These are phyloP conservation scores for Connochaetes taurinus DNA, from an alignment of 2,113 vertebrate genomes.

Conservation along the genomic window DNA sequence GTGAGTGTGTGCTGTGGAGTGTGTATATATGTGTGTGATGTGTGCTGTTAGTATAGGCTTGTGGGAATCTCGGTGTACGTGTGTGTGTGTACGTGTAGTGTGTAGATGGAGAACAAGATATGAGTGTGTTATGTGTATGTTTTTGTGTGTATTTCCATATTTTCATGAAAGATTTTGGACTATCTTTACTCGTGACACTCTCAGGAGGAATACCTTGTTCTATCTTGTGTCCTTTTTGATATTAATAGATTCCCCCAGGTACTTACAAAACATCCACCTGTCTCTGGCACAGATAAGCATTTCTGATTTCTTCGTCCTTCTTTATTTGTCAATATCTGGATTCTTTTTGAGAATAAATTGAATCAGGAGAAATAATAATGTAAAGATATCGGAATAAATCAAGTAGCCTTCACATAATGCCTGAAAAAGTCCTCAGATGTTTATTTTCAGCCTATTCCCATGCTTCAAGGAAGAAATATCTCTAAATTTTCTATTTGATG, in stretches of 20 bases:
- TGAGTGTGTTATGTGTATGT: background rate
- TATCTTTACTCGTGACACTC: background rate
- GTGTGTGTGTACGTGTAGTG: background rate
- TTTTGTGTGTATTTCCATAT: background rate
- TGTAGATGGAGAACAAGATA: background rate
- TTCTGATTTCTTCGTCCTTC: background rate
- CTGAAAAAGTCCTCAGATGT: background rate
- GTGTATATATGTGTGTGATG: background rate
- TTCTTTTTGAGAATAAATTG: background rate
- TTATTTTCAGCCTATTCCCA: background rate
- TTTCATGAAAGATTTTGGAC: background rate
- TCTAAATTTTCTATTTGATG: background rate
- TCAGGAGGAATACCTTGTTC: background rate
- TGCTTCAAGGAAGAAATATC: background rate
- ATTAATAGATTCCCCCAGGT: background rate
- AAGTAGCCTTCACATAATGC: background rate
- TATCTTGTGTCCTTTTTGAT: background rate
- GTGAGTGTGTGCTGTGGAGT: background rate
- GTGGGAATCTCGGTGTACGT: background rate
- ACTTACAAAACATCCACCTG: slow-evolving; percentile 2
- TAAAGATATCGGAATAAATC: background rate
- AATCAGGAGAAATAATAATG: background rate
- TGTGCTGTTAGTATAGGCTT: background rate
- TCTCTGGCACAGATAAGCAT: background rate
- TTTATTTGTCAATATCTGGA: background rate